Evolutionary conservation across 2,113 vertebrate species (phyloP), one percentile per base, ranked within the genome.

Genomic region (Hippocampus comes): DNA sequence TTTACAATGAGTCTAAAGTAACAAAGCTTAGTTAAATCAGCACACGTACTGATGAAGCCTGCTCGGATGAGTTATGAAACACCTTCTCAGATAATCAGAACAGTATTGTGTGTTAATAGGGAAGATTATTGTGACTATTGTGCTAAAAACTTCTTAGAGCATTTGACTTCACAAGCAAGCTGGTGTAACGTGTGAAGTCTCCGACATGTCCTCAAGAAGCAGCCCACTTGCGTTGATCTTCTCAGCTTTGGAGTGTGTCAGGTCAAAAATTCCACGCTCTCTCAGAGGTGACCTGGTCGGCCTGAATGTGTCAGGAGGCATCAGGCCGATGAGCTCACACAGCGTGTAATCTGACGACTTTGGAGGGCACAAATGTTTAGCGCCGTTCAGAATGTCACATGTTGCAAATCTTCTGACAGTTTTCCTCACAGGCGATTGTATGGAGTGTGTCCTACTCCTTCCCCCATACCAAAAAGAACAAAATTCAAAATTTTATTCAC

Each of bases 301-400:
- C 64, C 64, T 66, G 6, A 66, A 66, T 66, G 64, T 66, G 64
- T 66, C 64, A 66, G 14, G 1, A 66, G 23, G 64, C 64, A 66
- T 66, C 64, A 66, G 4, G 64, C 43, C 42, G 23, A 66, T 14
- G 14, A 66, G 64, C 64, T 66, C 64, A 66, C 43, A 48, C 43
- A 66, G 42, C 64, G 43, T 48, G 64, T 66, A 66, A 66, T 66
- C 64, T 49, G 64, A 48, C 64, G 43, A 66, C 43, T 66, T 66
- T 66, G 42, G 64, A 66, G 64, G 64, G 64, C 64, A 49, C 43
- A 46, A 66, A 66, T 66, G 64, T 66, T 66, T 66, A 66, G 43
- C 42, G 43, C 64, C 23, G 43, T 66, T 66, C 64, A 66, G 42
- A 66, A 66, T 66, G 64, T 66, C 43, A 66, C 64, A 66, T 43